These are phyloP conservation scores for Caenorhabditis sulstoni DNA, from an alignment of 2,888 invertebrate species.

Conservation along the genomic window DNA sequence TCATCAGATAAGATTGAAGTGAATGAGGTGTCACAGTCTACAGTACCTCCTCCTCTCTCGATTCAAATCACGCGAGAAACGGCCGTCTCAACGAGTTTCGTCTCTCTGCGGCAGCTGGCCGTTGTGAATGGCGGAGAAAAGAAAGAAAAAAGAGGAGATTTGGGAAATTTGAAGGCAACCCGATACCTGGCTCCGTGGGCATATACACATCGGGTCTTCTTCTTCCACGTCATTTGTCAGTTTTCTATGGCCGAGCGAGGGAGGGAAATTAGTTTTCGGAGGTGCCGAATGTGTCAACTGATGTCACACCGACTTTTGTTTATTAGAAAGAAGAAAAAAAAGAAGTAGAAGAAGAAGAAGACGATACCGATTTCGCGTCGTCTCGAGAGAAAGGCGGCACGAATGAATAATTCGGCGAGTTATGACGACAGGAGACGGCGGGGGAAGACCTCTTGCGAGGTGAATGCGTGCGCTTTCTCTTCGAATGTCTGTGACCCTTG, in stretches of 20 bases:
- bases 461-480: constrained; percentile 11
- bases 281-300: constrained; percentile 31
- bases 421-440: constrained; percentile 16
- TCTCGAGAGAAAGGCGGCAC: constrained; percentile 16
- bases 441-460: constrained; percentile 19
- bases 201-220: constrained; percentile 35
- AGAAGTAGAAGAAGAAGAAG: constrained; percentile 2
- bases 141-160: constrained; percentile 29
- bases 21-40: no score
- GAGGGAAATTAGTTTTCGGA: constrained; percentile 36
- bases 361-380: constrained; percentile 6
- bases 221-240: constrained; percentile 45
- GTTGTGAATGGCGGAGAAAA: constrained; percentile 12
- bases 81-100: constrained; percentile 12
- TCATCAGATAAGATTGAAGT: no score
- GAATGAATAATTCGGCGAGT: constrained; percentile 33
- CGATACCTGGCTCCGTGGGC: constrained; percentile 51
- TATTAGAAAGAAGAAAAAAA: constrained; percentile 5
- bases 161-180: constrained; percentile 50
- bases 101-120: constrained; percentile 12
- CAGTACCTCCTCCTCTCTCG: no score
- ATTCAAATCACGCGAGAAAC: background rate
- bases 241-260: no score
- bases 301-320: constrained; percentile 20
- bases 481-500: constrained; percentile 25